phyloP scores from a whole-genome alignment of 1,140 invertebrate species.

The Drosophila sp. region DNA sequence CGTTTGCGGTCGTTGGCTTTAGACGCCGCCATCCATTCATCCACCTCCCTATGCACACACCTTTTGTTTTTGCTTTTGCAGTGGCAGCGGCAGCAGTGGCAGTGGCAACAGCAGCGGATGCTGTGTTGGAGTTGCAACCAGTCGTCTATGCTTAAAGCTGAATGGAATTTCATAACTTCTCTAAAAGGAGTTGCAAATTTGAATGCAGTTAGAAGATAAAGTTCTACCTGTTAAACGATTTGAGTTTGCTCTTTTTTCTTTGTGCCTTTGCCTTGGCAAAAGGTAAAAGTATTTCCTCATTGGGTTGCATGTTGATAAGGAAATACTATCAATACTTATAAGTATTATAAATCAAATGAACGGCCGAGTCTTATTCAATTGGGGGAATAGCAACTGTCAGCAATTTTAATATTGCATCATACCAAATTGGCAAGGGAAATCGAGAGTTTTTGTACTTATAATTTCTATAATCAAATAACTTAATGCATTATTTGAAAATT shows the following conservation, averaged over 20 bases:
- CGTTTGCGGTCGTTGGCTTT: constrained; percentile 76
- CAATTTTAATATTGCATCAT: no score
- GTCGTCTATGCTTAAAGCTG: constrained; percentile 8
- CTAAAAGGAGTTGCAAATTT: constrained; percentile 8
- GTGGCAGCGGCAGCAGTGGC: constrained; percentile 50
- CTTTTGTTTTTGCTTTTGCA: constrained; percentile 51
- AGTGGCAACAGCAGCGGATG: constrained; percentile 25
- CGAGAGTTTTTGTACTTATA: no score
- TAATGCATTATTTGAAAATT: no score
- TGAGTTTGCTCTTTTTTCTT: not conserved
- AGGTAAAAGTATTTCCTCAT: constrained; percentile 2
- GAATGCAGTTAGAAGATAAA: constrained; percentile 12
- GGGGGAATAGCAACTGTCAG: no score
- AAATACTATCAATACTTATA: not conserved
- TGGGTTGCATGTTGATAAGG: not conserved
- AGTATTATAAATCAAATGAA: not conserved
- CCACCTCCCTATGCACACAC: constrained; percentile 1
- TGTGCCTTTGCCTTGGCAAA: not conserved
- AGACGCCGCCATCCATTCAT: constrained; percentile 24
- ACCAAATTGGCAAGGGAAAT: no score
- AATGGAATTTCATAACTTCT: constrained; percentile 17
- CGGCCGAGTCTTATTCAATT: not conserved
- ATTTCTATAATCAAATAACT: no score
- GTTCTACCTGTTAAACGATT: constrained; percentile 14
- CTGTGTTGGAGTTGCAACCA: constrained; percentile 35